Evolutionary conservation across 1,140 invertebrate species (phyloP), one percentile per base, ranked within the genome.

Genomic region (Anagrus nilaparvatae): DNA sequence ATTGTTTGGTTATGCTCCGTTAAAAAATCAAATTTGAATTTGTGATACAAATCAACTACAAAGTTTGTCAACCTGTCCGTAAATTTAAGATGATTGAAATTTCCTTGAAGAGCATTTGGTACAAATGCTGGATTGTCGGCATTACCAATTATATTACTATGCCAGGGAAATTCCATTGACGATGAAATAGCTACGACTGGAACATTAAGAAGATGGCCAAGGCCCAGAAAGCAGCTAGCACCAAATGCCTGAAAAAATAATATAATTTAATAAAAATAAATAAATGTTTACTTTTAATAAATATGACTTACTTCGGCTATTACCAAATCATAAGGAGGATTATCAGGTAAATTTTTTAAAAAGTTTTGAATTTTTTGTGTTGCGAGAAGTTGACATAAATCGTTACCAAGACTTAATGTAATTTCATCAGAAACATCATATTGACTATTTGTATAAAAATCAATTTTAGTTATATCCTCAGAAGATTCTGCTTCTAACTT

Each of bases 401-500:
- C 3, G 27, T 43, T 45, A 1, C 47, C 47, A 35, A 34, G 32
- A 5, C 39, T 8, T 0, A 5, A 18, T 2, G 31, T 43, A 24
- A 52, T 13, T 6, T 38, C 31, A 3, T 47, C 30, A 18, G 43
- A 17, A 52, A 13, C 13, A 23, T 33, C 14, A n/a, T n/a, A n/a
- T n/a, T n/a, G n/a, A n/a, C n/a, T n/a, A n/a, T n/a, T n/a, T n/a
- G n/a, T n/a, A n/a, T n/a, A n/a, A n/a, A n/a, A n/a, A n/a, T n/a
- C n/a, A 13, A 41, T 19, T 7, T 18, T 29, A 14, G 23, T 25
- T 17, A 10, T 41, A 18, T 41, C 30, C 4, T 36, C 29, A n/a
- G 30, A 2, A 3, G 5, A n/a, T n/a, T 14, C 6, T n/a, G 36
- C 48, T 6, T 40, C 44, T 3, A 61, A 46, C 47, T 58, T 49